Evolutionary conservation across 64 coral and sea anemone genomes (phyloP).

Genomic region (Anthopleura sola): DNA sequence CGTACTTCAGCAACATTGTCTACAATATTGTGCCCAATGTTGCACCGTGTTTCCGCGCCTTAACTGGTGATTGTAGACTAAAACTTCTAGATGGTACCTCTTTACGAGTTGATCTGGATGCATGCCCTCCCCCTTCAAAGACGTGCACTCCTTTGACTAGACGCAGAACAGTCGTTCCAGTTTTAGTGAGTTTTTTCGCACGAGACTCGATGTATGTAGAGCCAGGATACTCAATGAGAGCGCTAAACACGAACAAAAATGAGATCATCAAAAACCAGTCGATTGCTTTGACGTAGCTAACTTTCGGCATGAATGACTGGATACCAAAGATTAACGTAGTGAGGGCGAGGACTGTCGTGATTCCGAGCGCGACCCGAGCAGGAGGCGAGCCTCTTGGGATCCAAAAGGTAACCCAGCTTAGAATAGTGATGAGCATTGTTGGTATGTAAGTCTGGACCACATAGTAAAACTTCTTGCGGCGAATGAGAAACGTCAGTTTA

Average conservation of each 20-base stretch:
- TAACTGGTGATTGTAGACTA: too few relatives aligned
- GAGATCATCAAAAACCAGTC: constrained; percentile 92
- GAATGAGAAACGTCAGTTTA: constrained; percentile 51
- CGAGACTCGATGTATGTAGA: constrained; percentile 81
- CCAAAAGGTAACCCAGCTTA: constrained; percentile 96
- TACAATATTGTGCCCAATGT: too few relatives aligned
- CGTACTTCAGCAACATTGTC: too few relatives aligned
- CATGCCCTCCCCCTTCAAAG: neutral
- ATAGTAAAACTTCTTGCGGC: constrained; percentile 92
- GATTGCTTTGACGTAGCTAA: constrained; percentile 86
- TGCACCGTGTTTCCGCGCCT: too few relatives aligned
- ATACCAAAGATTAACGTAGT: constrained; percentile 93
- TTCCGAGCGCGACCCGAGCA: constrained; percentile 87
- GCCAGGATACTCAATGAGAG: constrained; percentile 84
- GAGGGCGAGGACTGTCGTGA: constrained; percentile 92
- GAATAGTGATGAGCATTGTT: constrained; percentile 80
- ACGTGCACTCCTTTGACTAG: constrained; percentile 61
- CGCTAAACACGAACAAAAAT: constrained; percentile 78
- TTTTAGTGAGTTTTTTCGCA: constrained; percentile 70
- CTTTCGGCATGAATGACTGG: constrained; percentile 85
- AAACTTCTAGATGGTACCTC: neutral
- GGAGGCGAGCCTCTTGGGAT: constrained; percentile 88
- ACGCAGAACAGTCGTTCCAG: constrained; percentile 64
- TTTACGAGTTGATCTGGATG: neutral
- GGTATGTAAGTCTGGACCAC: constrained; percentile 91